These are phyloP conservation scores for Oophaga sylvatica DNA, from an alignment of 2,797 vertebrate species.

Conservation along the genomic window DNA sequence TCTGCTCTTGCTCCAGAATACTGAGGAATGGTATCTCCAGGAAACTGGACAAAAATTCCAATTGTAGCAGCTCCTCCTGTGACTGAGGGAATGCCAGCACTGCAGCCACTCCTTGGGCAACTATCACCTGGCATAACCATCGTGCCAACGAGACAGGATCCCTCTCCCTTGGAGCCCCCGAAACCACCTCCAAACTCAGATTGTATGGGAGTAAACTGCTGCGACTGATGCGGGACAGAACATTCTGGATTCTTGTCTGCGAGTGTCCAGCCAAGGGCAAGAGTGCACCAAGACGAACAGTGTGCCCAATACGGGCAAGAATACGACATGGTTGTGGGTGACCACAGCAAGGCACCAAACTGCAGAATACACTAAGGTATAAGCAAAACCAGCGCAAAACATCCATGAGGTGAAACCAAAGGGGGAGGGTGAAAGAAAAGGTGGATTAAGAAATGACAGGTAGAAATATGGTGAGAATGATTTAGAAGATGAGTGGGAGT, in stretches of 20 bases:
- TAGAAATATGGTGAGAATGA: slow-evolving; percentile 1
- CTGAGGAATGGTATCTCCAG: slow-evolving; percentile 88
- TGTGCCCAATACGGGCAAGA: slow-evolving; percentile 75
- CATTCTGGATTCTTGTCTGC: slow-evolving; percentile 77
- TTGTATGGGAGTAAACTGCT: slow-evolving; percentile 79
- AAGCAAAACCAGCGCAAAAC: slow-evolving; percentile 43
- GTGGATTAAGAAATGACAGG: slow-evolving; percentile 16
- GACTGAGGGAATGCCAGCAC: slow-evolving; percentile 87
- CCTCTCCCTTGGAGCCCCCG: slow-evolving; percentile 73
- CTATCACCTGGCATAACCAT: slow-evolving; percentile 82
- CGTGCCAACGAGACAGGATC: slow-evolving; percentile 86
- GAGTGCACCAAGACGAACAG: slow-evolving; percentile 83
- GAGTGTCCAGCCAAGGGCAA: slow-evolving; percentile 75
- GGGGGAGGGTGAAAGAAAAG: not conserved
- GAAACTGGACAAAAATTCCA: slow-evolving; percentile 85
- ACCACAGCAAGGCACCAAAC: slow-evolving; percentile 68
- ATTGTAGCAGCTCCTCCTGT: slow-evolving; percentile 84
- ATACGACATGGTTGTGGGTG: slow-evolving; percentile 87
- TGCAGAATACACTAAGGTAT: slow-evolving; percentile 42
- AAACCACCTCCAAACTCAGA: slow-evolving; percentile 83
- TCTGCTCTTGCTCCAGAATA: slow-evolving; percentile 78
- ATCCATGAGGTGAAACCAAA: slow-evolving; percentile 41
- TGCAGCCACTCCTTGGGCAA: slow-evolving; percentile 82
- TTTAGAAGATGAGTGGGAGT: slow-evolving; percentile 11
- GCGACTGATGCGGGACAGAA: slow-evolving; percentile 75